Evolutionary conservation across 2,113 vertebrate species (phyloP), one percentile per base, ranked within the genome.

Genomic region (Myotis lucifugus): DNA sequence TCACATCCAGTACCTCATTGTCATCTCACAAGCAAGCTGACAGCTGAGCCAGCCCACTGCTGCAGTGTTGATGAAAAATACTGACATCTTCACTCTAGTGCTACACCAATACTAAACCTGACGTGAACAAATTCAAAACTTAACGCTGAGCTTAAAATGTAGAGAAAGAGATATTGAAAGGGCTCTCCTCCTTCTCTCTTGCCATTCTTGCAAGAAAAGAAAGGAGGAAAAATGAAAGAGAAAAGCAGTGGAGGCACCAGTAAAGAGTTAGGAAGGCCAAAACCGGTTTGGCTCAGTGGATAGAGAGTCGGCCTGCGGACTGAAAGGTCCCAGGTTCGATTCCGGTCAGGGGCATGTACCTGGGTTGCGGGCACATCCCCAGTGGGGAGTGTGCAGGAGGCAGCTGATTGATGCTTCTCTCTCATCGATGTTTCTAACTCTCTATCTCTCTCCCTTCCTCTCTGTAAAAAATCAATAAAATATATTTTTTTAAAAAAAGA

Each of bases 1-100:
- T 96, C 93, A 97, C 88, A 97, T 92, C 54, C 90, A 96, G 88
- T 92, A 87, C 85, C 54, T 95, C 90, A 17, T 76, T 97, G 95
- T 97, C 97, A 96, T 90, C 82, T 96, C 77, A 77, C 54, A 91
- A 95, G 96, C 85, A 90, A 85, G 88, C 85, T 97, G 97, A 97
- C 96, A 97, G 90, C 79, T 85, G 21, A 82, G 72, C 92, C 96
- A 95, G 76, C 95, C 97, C 90, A 95, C 95, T 78, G 48, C n/a
- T 92, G 85, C 77, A 76, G 34, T 88, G 92, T 64, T 94, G 93
- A 95, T 92, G 89, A 96, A 97, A 97, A 97, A 82, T 86, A 96
- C 90, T 95, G 93, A 94, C 93, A 96, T 92, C 92, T 93, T 93
- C 85, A 88, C 82, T 90, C 52, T 40, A 56, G 72, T 25, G 72